Evolutionary conservation across 2,797 vertebrate species (phyloP).

Genomic region (Rousettus madagascariensis): DNA sequence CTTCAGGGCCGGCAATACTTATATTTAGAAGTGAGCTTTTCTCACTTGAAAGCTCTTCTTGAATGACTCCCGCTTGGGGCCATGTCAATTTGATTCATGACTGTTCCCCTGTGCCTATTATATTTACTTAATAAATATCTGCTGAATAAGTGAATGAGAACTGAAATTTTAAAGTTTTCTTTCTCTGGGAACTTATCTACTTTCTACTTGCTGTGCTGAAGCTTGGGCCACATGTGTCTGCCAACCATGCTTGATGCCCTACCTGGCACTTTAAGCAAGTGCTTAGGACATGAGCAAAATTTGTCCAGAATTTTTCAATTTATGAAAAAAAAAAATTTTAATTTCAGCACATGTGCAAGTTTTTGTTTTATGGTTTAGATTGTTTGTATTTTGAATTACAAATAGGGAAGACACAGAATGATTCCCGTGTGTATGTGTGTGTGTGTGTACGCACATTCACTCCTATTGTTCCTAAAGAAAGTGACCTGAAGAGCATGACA

Average conservation of each 20-base stretch:
- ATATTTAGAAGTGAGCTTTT: not conserved
- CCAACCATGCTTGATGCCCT: not conserved
- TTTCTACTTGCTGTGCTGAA: not conserved
- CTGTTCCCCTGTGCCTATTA: not conserved
- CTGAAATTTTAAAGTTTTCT: not conserved
- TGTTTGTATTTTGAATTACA: conserved; percentile 22
- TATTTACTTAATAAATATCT: not conserved
- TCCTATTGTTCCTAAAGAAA: not conserved
- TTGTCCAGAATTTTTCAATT: conserved; percentile 20
- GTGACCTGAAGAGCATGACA: not conserved
- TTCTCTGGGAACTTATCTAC: not conserved
- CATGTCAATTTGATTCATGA: not conserved
- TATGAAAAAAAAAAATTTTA: conserved; percentile 5
- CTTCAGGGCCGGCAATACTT: not conserved
- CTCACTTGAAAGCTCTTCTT: not conserved
- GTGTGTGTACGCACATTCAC: not conserved
- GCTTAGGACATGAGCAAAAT: not conserved
- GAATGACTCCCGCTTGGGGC: not conserved
- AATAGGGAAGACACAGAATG: not conserved
- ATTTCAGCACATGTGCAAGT: not conserved
- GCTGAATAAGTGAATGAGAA: not conserved
- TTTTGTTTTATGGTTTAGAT: conserved; percentile 15
- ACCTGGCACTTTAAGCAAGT: not conserved
- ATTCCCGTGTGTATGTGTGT: not conserved
- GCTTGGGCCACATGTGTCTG: not conserved